Conservation (phyloP, 2,888 invertebrate species). For the Hirtodrosophila duncani region DNA sequence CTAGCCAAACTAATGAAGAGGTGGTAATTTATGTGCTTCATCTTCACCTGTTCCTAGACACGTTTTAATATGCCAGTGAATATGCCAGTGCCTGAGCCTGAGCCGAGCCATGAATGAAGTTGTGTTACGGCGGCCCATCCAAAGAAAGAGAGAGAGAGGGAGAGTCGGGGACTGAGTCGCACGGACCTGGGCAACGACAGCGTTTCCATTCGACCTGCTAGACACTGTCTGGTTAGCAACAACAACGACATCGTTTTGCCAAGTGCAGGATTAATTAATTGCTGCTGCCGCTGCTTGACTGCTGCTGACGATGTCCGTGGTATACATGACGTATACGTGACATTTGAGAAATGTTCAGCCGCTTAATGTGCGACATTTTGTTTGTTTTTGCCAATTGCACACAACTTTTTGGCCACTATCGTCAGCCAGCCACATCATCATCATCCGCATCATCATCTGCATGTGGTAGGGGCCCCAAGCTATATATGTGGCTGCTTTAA, state of each 20-base stretch:
- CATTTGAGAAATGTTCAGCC: constrained; percentile 63
- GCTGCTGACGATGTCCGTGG: constrained; percentile 33
- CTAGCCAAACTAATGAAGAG: constrained; percentile 62
- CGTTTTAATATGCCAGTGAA: constrained; percentile 64
- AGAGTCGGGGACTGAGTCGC: constrained; percentile 23
- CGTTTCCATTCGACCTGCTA: constrained; percentile 32
- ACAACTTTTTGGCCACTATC: no score
- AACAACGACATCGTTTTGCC: constrained; percentile 14
- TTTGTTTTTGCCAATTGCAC: constrained; percentile 47
- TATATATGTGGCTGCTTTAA: constrained; percentile 15
- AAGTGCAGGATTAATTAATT: constrained; percentile 71
- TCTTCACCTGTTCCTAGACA: constrained; percentile 64
- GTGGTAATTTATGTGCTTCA: constrained; percentile 72
- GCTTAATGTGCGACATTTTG: constrained; percentile 70
- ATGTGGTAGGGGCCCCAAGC: no score
- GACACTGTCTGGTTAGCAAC: constrained; percentile 34
- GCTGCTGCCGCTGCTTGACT: constrained; percentile 30
- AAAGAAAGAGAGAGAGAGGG: constrained; percentile 47
- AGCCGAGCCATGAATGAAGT: constrained; percentile 50
- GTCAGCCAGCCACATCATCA: neutral
- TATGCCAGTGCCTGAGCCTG: constrained; percentile 7
- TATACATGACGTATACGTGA: constrained; percentile 69
- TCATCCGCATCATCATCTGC: no score
- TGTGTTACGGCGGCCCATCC: constrained; percentile 25
- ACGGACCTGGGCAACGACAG: constrained; percentile 27